phyloP scores from a whole-genome alignment of 2,888 invertebrate genomes.

The Taenaris catops region DNA sequence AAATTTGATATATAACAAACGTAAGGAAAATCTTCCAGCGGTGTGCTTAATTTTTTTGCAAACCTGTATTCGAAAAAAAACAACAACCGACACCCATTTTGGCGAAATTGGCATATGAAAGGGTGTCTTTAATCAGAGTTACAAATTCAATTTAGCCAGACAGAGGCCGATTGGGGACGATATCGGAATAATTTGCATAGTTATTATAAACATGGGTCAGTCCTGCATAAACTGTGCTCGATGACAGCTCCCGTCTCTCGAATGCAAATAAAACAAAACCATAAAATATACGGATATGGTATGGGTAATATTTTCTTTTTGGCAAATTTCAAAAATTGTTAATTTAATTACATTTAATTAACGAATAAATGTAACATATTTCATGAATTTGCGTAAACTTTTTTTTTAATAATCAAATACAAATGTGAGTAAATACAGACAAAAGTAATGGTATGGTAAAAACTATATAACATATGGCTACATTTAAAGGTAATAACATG shows the following conservation, averaged over 20 bases:
- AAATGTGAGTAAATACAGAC: no score
- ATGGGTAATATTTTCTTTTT: neutral
- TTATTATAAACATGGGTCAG: slow-evolving; percentile 77
- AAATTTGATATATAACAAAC: no score
- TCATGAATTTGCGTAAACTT: no score
- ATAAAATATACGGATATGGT: slow-evolving; percentile 28
- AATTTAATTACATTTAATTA: no score
- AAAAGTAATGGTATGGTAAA: no score
- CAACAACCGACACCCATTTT: slow-evolving; percentile 24
- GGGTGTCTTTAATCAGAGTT: slow-evolving; percentile 64
- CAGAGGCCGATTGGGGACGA: slow-evolving; percentile 58
- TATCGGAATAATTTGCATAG: slow-evolving; percentile 76
- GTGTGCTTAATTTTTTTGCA: slow-evolving; percentile 19
- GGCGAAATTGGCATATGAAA: slow-evolving; percentile 52
- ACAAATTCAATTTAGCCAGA: slow-evolving; percentile 71
- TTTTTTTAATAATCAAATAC: no score
- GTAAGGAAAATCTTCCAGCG: no score
- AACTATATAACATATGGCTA: no score
- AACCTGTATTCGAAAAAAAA: slow-evolving; percentile 10
- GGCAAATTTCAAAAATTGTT: no score
- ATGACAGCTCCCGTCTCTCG: slow-evolving; percentile 62
- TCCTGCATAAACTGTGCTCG: slow-evolving; percentile 63
- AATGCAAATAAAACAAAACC: slow-evolving; percentile 42
- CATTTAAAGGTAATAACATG: no score
- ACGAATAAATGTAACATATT: no score